Conservation (phyloP, 2,797 vertebrate genomes). For the Leucoraja ocellata region DNA sequence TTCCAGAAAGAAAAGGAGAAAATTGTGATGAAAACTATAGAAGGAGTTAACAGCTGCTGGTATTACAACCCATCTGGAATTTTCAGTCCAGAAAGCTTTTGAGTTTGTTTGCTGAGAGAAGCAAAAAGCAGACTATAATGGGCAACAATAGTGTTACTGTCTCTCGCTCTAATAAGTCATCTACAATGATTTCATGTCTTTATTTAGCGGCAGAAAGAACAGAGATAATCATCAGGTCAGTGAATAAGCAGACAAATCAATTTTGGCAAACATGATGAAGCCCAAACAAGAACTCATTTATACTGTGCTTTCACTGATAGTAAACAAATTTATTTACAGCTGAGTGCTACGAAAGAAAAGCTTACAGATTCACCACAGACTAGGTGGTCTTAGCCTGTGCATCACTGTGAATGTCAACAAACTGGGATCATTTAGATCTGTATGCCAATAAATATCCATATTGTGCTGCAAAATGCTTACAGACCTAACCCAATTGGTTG, state of each 20-base stretch:
- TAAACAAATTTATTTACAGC: slow-evolving; percentile 67
- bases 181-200: slow-evolving; percentile 29
- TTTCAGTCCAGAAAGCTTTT: not conserved
- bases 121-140: not conserved
- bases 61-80: not conserved
- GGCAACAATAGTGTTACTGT: slow-evolving; percentile 28
- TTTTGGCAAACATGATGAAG: slow-evolving; percentile 43
- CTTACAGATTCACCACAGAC: slow-evolving; percentile 53
- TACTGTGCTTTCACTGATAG: slow-evolving; percentile 55
- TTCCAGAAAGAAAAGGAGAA: not conserved
- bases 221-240: slow-evolving; percentile 37
- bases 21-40: not conserved
- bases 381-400: slow-evolving; percentile 54
- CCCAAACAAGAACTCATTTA: slow-evolving; percentile 60
- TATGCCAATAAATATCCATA: not conserved
- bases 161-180: slow-evolving; percentile 18
- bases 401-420: not conserved
- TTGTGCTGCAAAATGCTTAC: not conserved
- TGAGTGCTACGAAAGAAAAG: slow-evolving; percentile 58
- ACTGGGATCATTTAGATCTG: not conserved
- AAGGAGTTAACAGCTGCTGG: not conserved
- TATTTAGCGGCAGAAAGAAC: slow-evolving; percentile 29
- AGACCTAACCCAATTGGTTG: not conserved
- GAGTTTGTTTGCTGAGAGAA: slow-evolving; percentile 4
- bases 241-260: slow-evolving; percentile 38